Conservation (phyloP, 2,113 vertebrate genomes). For the Forbesichthys agassizii region DNA sequence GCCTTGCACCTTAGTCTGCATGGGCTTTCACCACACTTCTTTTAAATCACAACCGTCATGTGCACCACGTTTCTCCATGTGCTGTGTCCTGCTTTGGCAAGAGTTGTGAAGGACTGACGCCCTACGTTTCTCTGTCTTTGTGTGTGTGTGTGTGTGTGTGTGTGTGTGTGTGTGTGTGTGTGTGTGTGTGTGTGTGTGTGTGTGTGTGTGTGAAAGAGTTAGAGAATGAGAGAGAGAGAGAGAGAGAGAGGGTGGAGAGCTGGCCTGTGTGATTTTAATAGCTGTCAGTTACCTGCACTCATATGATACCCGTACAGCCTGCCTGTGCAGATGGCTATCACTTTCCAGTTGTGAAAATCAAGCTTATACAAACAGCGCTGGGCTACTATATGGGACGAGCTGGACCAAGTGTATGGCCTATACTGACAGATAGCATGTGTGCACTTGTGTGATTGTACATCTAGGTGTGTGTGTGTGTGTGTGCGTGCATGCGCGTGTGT, state of each 20-base stretch:
- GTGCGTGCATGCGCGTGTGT: constrained; percentile 33
- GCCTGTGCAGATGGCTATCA: constrained; percentile 76
- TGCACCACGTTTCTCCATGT: constrained; percentile 37
- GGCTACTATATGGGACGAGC: constrained; percentile 53
- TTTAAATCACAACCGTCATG: constrained; percentile 53
- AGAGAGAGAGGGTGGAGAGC: constrained; percentile 31
- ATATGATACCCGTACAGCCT: constrained; percentile 69
- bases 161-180: constrained; percentile 2
- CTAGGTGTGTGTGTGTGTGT: constrained; percentile 11
- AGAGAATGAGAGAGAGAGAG: constrained; percentile 27
- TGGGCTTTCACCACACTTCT: background rate
- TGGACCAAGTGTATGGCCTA: constrained; percentile 55
- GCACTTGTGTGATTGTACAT: constrained; percentile 10
- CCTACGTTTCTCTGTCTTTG: constrained; percentile 38
- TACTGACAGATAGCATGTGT: constrained; percentile 59
- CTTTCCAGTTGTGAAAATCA: constrained; percentile 79
- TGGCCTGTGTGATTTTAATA: constrained; percentile 71
- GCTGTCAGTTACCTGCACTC: constrained; percentile 74
- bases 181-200: background rate
- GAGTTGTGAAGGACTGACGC: constrained; percentile 47
- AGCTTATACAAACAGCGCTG: constrained; percentile 72
- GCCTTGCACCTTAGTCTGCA: background rate
- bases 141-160: background rate
- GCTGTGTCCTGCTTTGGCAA: constrained; percentile 48
- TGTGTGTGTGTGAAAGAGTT: background rate